These are phyloP conservation scores for Poeciliopsis infans DNA, from an alignment of 2,797 vertebrate species.

Conservation along the genomic window DNA sequence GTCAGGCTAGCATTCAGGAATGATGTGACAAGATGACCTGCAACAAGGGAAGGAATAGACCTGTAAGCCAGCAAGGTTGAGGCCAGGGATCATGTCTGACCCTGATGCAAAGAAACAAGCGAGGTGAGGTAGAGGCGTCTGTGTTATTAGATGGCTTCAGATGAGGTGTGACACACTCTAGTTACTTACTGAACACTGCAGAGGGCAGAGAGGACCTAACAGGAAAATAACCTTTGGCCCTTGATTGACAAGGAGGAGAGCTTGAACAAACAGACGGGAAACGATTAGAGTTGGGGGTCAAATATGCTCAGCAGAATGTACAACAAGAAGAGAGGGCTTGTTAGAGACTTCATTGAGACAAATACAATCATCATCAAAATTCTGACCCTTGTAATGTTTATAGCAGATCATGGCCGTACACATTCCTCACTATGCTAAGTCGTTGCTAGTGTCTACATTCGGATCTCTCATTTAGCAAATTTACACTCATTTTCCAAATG, in stretches of 20 bases:
- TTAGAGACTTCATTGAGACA: constrained; percentile 54
- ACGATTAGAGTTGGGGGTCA: constrained; percentile 43
- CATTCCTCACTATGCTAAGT: constrained; percentile 17
- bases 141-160: constrained; percentile 56
- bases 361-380: constrained; percentile 47
- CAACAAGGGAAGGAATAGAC: constrained; percentile 6
- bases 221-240: constrained; percentile 20
- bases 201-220: constrained; percentile 43
- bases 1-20: constrained; percentile 38
- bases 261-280: constrained; percentile 41
- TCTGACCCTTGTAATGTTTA: constrained; percentile 26
- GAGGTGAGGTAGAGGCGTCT: constrained; percentile 42
- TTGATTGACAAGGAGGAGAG: constrained; percentile 61
- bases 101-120: constrained; percentile 20
- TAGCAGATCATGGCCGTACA: constrained; percentile 14
- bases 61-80: constrained; percentile 2
- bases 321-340: constrained; percentile 25
- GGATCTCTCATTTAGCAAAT: constrained; percentile 37
- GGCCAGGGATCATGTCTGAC: constrained; percentile 23
- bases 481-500: constrained; percentile 60
- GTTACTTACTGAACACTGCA: constrained; percentile 57
- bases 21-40: constrained; percentile 52
- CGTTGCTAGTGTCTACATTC: constrained; percentile 15
- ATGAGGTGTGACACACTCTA: constrained; percentile 35
- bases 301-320: constrained; percentile 40